Base-by-base conservation (phyloP, 2,797 vertebrate species). In the Sternarchorhynchus goeldii region DNA sequence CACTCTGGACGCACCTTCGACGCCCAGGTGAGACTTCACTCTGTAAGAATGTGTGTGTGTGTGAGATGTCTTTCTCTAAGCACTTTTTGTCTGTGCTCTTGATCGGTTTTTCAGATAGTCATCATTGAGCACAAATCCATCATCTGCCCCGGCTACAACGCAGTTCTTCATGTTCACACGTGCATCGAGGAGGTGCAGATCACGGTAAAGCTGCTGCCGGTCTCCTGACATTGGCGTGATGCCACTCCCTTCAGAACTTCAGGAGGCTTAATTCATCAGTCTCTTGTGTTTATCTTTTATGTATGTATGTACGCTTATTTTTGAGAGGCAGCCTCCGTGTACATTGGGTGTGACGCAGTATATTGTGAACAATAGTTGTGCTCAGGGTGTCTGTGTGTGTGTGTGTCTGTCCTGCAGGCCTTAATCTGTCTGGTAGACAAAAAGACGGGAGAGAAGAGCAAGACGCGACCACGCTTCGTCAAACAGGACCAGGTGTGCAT, bases 401-500 rank as follows among this genome's bases (percentile, higher is more conserved):
- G 0, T 71, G 7, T 79, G 18, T 31, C 57, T 17, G 2, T n/a
- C 36, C 59, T 3, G 0, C 84, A 99, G 97, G 96, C 97, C 95
- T 97, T 99, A 95, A 97, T 98, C 90, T 99, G 97, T 91, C 91
- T 98, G 91, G 95, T 98, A 91, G 97, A 99, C 91, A 99, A 99
- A 89, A 99, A 98, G 91, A 89, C 96, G 18, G 97, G 96, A 81
- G 97, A 98, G 82, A 99, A 98, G 89, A 97, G 96, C 85, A 96
- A 96, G 93, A 97, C 94, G 78, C 92, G 96, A 81, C 97, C 97
- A 60, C 95, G 97, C 85, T 99, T 98, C 73, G 97, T 99, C 81
- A 99, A 99, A 90, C 96, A 98, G 93, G 97, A 98, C 94, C 96
- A 98, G 87, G 96, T 98, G 68, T 98, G 97, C 92, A 98, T 98